Conservation (phyloP, 2,113 vertebrate genomes). For the Aplodontia rufa region DNA sequence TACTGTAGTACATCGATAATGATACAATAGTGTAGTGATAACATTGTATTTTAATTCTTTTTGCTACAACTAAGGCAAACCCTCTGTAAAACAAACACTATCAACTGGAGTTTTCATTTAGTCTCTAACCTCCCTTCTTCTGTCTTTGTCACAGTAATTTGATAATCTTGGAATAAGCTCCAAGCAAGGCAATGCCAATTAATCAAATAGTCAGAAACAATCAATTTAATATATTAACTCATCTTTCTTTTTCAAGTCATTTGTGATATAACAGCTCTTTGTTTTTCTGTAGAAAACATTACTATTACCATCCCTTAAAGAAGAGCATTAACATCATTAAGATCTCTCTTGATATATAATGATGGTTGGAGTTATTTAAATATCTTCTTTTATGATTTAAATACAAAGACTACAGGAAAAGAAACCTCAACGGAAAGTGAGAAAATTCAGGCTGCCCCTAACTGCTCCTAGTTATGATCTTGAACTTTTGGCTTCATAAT, state of each 20-base stretch:
- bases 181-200: slow-evolving; percentile 61
- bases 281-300: background rate
- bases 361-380: slow-evolving; percentile 53
- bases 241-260: slow-evolving; percentile 54
- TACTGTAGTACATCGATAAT: no score
- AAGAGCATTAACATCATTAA: slow-evolving; percentile 18
- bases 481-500: background rate
- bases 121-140: slow-evolving; percentile 23
- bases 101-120: slow-evolving; percentile 57
- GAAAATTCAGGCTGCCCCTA: background rate
- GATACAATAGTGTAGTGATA: background rate
- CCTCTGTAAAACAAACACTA: slow-evolving; percentile 41
- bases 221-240: slow-evolving; percentile 64
- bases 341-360: slow-evolving; percentile 21
- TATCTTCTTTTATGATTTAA: background rate
- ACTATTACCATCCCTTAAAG: background rate
- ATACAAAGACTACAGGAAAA: background rate
- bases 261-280: slow-evolving; percentile 47
- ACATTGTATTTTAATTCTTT: background rate
- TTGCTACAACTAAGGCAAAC: background rate
- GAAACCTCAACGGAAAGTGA: background rate
- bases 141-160: slow-evolving; percentile 60
- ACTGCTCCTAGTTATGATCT: background rate
- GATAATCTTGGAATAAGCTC: slow-evolving; percentile 66
- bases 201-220: slow-evolving; percentile 77